Evolutionary conservation across 2,888 invertebrate genomes (phyloP).

Genomic region (Formica aserva): DNA sequence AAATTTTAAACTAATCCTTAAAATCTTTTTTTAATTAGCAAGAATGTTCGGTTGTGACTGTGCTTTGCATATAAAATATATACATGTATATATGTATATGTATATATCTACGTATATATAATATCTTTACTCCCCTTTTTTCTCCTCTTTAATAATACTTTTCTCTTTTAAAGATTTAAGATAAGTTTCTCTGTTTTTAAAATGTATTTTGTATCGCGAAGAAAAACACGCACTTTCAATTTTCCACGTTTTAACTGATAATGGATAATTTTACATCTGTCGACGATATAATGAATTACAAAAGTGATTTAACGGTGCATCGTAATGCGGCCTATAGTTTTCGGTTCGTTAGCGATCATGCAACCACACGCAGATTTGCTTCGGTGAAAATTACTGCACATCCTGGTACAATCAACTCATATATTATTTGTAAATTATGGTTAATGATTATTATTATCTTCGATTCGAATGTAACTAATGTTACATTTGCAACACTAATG

Average conservation of each 20-base stretch:
- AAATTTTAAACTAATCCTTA: background rate
- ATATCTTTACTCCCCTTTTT: background rate
- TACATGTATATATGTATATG: background rate
- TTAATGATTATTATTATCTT: constrained; percentile 64
- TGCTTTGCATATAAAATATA: background rate
- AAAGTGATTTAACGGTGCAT: constrained; percentile 29
- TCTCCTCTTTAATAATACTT: background rate
- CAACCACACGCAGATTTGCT: constrained; percentile 34
- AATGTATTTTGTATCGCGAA: background rate
- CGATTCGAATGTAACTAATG: constrained; percentile 61
- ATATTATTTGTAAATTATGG: constrained; percentile 63
- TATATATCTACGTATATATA: background rate
- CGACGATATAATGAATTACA: constrained; percentile 10
- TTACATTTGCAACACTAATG: constrained; percentile 65
- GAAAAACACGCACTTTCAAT: background rate
- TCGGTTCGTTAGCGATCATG: constrained; percentile 38
- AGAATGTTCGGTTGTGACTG: background rate
- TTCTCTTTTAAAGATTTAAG: background rate
- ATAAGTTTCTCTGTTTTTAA: background rate
- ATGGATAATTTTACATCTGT: background rate
- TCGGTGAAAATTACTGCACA: constrained; percentile 45
- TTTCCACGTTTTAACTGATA: background rate
- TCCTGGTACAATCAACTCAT: constrained; percentile 49
- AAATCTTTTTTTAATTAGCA: background rate
- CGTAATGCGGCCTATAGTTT: constrained; percentile 34